Conservation (phyloP, 2,888 invertebrate genomes). For the Scaptomyza caliginosa region DNA sequence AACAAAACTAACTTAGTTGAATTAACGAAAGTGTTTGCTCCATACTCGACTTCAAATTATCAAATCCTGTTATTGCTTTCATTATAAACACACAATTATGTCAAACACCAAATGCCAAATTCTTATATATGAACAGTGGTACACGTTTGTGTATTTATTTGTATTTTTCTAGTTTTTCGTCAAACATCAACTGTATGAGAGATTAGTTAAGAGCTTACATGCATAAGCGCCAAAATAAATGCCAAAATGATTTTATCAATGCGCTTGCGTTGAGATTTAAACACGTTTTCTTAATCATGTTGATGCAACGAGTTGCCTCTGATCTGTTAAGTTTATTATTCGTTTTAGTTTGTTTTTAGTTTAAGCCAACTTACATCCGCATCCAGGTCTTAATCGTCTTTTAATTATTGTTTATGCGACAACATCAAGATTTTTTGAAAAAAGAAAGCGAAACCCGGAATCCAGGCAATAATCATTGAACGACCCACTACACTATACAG, state of each 20-base stretch:
- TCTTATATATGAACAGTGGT: neutral
- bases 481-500: slow-evolving; percentile 34
- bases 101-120: neutral
- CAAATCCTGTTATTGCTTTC: slow-evolving; percentile 16
- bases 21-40: neutral
- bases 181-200: neutral
- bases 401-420: slow-evolving; percentile 26
- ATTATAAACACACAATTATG: neutral
- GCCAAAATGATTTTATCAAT: neutral
- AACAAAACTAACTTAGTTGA: slow-evolving; percentile 2
- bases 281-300: slow-evolving; percentile 48
- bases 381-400: slow-evolving; percentile 16
- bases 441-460: slow-evolving; percentile 57
- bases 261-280: slow-evolving; percentile 10
- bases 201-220: slow-evolving; percentile 3
- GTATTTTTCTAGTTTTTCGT: neutral
- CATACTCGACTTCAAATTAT: slow-evolving; percentile 5
- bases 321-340: slow-evolving; percentile 27
- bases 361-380: slow-evolving; percentile 24
- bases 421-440: slow-evolving; percentile 12
- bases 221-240: neutral
- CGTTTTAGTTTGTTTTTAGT: neutral
- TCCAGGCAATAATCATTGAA: slow-evolving; percentile 11
- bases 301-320: slow-evolving; percentile 36
- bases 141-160: neutral